These are phyloP conservation scores for Xenopus tropicalis DNA, from an alignment of 2,113 vertebrate genomes.

Conservation along the genomic window DNA sequence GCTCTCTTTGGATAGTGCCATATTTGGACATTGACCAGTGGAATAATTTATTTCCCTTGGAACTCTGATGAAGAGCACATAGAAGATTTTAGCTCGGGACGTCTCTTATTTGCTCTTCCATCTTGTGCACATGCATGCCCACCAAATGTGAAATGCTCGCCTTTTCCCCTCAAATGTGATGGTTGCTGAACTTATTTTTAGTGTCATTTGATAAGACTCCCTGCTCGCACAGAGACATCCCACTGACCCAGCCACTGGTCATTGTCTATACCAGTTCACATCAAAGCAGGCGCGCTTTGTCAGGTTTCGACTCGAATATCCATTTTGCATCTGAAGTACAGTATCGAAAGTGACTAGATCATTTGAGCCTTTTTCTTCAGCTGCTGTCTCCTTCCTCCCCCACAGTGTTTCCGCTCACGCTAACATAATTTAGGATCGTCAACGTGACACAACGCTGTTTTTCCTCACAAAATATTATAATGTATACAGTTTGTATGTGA, in stretches of 20 bases:
- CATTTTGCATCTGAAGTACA: conserved; percentile 91
- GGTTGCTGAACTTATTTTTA: conserved; percentile 99
- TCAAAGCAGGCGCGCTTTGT: conserved; percentile 94
- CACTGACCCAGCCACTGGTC: conserved; percentile 99
- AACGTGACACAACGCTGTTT: conserved; percentile 78
- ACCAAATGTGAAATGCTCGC: conserved; percentile 71
- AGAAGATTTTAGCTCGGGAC: conserved; percentile 74
- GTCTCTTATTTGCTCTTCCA: conserved; percentile 63
- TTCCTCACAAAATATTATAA: conserved; percentile 69
- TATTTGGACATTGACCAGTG: conserved; percentile 62
- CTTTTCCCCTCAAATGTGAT: conserved; percentile 82
- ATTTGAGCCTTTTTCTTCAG: conserved; percentile 94
- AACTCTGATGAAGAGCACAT: conserved; percentile 71
- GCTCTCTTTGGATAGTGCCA: conserved; percentile 58
- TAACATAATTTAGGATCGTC: conserved; percentile 85
- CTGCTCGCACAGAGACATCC: conserved; percentile 88
- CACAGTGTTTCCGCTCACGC: conserved; percentile 75
- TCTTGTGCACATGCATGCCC: conserved; percentile 69
- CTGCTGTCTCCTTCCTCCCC: conserved; percentile 81
- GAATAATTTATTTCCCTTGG: conserved; percentile 63
- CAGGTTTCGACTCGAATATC: conserved; percentile 99
- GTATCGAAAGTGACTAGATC: conserved; percentile 98
- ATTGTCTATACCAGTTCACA: conserved; percentile 97
- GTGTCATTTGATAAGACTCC: conserved; percentile 98
- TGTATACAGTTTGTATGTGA: conserved; percentile 66